These are phyloP conservation scores for Linnaemya vulpina DNA, from an alignment of 2,888 invertebrate genomes.

Conservation along the genomic window DNA sequence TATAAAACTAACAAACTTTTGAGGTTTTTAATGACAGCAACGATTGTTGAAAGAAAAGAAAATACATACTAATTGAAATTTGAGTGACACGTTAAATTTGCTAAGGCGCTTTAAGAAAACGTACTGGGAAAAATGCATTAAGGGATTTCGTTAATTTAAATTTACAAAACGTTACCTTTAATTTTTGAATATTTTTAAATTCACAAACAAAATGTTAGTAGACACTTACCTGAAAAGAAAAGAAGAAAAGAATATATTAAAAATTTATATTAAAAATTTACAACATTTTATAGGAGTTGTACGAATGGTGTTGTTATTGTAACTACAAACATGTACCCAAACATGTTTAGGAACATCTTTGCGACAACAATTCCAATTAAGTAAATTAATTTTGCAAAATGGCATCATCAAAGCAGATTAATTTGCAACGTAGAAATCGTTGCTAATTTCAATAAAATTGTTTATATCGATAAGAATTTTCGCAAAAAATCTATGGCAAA, in stretches of 20 bases:
- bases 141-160: not conserved
- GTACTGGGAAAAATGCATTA: not conserved
- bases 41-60: not conserved
- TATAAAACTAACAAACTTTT: not conserved
- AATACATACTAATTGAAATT: not conserved
- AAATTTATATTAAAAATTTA: not conserved
- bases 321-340: not conserved
- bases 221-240: conserved; percentile 62
- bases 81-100: not conserved
- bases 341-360: not conserved
- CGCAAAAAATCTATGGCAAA: too few species aligned
- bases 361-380: too few species aligned
- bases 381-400: too few species aligned
- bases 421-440: too few species aligned
- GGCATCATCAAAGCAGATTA: too few species aligned
- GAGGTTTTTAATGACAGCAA: not conserved
- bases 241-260: not conserved
- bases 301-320: not conserved
- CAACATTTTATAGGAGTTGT: not conserved
- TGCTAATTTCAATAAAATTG: too few species aligned
- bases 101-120: not conserved
- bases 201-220: not conserved
- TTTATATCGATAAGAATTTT: too few species aligned
- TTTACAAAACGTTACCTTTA: not conserved
- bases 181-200: not conserved